Evolutionary conservation across 2,797 vertebrate species (phyloP).

Genomic region (Hyperoplus immaculatus): DNA sequence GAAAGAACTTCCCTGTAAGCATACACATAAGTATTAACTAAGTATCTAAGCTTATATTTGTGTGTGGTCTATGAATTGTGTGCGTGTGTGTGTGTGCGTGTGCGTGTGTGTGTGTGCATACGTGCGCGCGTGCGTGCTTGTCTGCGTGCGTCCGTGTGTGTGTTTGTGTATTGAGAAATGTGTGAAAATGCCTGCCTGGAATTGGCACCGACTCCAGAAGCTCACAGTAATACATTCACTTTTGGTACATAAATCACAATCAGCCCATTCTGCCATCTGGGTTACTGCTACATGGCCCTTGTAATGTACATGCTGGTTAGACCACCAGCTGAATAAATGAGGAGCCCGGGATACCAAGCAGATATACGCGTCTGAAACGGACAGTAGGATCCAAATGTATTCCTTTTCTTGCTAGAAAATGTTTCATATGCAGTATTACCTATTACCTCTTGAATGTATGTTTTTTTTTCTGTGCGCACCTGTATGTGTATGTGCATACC

Average conservation of each 20-base stretch:
- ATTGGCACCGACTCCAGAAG: conserved; percentile 73
- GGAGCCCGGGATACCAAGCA: conserved; percentile 54
- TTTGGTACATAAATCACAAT: conserved; percentile 85
- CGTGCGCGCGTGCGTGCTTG: background rate
- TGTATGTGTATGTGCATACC: background rate
- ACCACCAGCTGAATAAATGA: conserved; percentile 73
- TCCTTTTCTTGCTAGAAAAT: background rate
- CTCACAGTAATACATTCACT: conserved; percentile 75
- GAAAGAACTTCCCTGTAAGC: conserved; percentile 7
- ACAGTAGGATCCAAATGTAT: conserved; percentile 28
- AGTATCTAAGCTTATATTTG: conserved; percentile 29
- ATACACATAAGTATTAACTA: conserved; percentile 8
- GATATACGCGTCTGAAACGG: conserved; percentile 57
- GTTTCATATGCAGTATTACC: conserved; percentile 11
- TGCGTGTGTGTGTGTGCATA: background rate
- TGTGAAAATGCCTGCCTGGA: conserved; percentile 62
- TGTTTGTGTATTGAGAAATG: conserved; percentile 41
- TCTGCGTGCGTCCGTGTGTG: background rate
- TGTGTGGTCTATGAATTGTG: conserved; percentile 34
- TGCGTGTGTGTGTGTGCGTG: background rate
- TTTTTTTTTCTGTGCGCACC: too few relatives aligned
- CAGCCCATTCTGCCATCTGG: conserved; percentile 81
- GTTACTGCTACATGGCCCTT: conserved; percentile 81
- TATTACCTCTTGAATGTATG: background rate
- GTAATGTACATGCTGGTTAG: conserved; percentile 79